Percentiles rank a stretch among this genome's conserved stretches.
Conservation (phyloP, 2,888 invertebrate genomes). For the Cremastinae sp. region DNA sequence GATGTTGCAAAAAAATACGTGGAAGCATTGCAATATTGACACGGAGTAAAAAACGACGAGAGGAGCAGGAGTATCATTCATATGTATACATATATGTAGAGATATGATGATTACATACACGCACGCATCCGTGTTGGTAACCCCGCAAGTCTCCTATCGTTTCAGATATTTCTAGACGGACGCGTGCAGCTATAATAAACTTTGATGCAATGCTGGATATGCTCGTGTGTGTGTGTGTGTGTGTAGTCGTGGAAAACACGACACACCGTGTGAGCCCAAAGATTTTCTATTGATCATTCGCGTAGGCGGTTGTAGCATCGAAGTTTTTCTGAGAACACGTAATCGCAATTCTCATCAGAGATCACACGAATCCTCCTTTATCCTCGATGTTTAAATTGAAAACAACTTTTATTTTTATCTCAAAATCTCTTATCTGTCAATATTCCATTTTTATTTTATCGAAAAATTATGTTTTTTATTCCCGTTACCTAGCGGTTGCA, state of each 20-base stretch:
- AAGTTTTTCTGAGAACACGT: slow-evolving; percentile 8
- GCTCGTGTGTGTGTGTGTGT: not conserved
- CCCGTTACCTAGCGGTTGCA: no score
- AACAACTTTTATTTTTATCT: not conserved
- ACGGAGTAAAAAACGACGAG: slow-evolving; percentile 35
- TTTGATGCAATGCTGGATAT: slow-evolving; percentile 12
- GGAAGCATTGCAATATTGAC: slow-evolving; percentile 1
- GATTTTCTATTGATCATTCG: slow-evolving; percentile 35
- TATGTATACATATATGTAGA: no score
- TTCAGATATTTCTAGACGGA: slow-evolving; percentile 38
- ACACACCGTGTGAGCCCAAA: slow-evolving; percentile 7
- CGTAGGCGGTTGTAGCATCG: slow-evolving; percentile 12
- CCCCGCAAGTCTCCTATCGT: slow-evolving; percentile 47
- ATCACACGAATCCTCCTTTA: not conserved
- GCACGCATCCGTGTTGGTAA: slow-evolving; percentile 26
- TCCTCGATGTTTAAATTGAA: not conserved
- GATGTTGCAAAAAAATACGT: slow-evolving; percentile 14
- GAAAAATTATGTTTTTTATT: no score
- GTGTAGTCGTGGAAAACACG: slow-evolving; percentile 31
- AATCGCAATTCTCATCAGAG: slow-evolving; percentile 4
- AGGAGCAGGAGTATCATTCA: slow-evolving; percentile 51
- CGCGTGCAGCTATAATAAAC: slow-evolving; percentile 44
- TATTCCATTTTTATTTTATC: no score
- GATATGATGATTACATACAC: slow-evolving; percentile 50
- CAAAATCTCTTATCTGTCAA: no score